Evolutionary conservation across 2,797 vertebrate genomes (phyloP), one percentile per base, ranked within the genome.

Genomic region (Petrocephalus schoutedeni): DNA sequence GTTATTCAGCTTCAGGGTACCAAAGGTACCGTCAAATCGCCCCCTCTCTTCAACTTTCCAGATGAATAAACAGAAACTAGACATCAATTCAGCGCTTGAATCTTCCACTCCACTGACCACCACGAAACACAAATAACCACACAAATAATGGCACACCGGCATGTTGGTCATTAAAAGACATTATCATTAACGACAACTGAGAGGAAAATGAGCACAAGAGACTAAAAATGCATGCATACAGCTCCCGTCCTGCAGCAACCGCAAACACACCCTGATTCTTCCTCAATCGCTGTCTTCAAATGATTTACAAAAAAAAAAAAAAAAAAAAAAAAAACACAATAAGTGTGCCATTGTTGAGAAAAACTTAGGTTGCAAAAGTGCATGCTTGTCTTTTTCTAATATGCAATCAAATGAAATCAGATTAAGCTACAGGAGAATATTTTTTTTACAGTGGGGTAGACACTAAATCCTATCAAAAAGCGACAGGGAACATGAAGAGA

Each of bases 401-500:
- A 36, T 49, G 16, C 53, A 71, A 28, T 61, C 53, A 85, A 85
- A 56, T 23, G 21, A 85, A 85, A 56, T 28, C 82, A 53, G 9
- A 32, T 28, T 49, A 83, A 10, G 9, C 10, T 21, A 4, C 9
- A 14, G n/a, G 16, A 53, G 45, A 49, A 21, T 1, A 5, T 1
- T 83, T 53, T 12, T 45, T 77, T 36, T 45, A 77, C 16, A 6
- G 4, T 49, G 19, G 45, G 41, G 41, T 49, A 77, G n/a, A 77
- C 2, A 16, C 45, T 8, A 49, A 49, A 80, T 80, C 41, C 74
- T 36, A 82, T 86, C 59, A 87, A 32, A 90, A 89, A 56, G 80
- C 21, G 74, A 89, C 87, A 92, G 90, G 90, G 6, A 36, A 93
- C 91, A 91, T 54, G 89, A 41, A 23, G 89, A 87, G 64, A 90